A percentile compares a stretch with the other conserved stretches of the same genome.
Evolutionary conservation across 2,113 vertebrate genomes (phyloP).

Genomic region (Campylomormyrus numenius): DNA sequence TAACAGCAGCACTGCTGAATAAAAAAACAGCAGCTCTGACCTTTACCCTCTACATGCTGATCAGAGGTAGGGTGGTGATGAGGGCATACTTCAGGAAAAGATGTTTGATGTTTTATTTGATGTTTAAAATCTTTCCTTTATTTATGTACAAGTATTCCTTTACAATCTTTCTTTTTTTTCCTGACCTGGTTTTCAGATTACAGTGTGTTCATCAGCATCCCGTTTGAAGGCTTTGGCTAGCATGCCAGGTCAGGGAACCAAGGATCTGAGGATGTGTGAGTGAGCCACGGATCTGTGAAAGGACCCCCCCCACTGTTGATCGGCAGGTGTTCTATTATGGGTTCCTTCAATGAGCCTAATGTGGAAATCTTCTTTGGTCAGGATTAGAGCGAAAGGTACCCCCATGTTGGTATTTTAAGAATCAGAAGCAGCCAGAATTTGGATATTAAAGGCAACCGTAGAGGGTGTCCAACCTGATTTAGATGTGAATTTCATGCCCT

Average conservation of each 20-base stretch:
- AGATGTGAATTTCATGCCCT: neutral
- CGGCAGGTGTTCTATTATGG: neutral
- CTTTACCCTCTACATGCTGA: neutral
- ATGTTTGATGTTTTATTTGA: neutral
- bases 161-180: neutral
- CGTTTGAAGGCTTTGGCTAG: neutral
- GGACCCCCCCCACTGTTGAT: neutral
- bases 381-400: neutral
- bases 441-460: neutral
- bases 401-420: neutral
- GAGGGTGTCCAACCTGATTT: neutral
- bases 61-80: neutral
- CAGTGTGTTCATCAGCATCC: neutral
- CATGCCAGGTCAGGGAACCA: neutral
- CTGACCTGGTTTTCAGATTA: neutral
- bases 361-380: neutral
- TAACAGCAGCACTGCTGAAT: neutral
- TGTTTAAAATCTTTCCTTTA: neutral
- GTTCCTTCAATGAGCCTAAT: neutral
- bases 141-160: neutral
- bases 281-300: neutral
- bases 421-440: neutral
- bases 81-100: neutral
- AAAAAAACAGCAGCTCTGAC: neutral
- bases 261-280: neutral